Percentiles rank a stretch among this genome's conserved stretches.
Evolutionary conservation across 2,113 vertebrate genomes (phyloP).

Genomic region (Ceyx melanurus): DNA sequence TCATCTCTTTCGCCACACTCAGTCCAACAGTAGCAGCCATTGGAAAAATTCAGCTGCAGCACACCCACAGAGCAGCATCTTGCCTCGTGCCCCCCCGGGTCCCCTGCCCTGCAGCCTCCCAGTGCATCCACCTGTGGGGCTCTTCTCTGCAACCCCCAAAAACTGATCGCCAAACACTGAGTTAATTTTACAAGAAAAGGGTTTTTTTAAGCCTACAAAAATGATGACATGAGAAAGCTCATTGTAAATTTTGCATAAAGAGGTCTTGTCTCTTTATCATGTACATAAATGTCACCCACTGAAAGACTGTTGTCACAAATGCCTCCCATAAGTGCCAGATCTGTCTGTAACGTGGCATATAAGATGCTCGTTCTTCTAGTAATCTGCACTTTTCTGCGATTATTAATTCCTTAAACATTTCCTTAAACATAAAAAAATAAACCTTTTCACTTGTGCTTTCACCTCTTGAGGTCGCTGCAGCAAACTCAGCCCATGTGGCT

Average conservation of each 20-base stretch:
- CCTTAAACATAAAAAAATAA: not conserved
- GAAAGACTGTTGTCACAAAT: slow-evolving; percentile 69
- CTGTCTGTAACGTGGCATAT: slow-evolving; percentile 4
- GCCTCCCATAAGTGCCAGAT: slow-evolving; percentile 48
- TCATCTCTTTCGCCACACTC: fast-evolving
- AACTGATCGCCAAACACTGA: fast-evolving
- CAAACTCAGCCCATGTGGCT: not conserved
- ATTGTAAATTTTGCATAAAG: slow-evolving; percentile 56
- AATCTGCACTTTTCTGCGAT: slow-evolving; percentile 51
- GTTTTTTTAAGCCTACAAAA: slow-evolving; percentile 7
- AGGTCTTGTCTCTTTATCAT: slow-evolving; percentile 33
- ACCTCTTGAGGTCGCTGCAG: slow-evolving; percentile 35
- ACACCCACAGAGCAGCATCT: fast-evolving
- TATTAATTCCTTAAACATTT: slow-evolving; percentile 63
- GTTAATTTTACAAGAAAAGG: not conserved
- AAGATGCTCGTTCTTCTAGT: slow-evolving; percentile 32
- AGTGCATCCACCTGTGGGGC: fast-evolving
- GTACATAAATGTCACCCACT: slow-evolving; percentile 66
- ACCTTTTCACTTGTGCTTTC: slow-evolving; percentile 44
- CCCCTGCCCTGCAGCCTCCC: not conserved
- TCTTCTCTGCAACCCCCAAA: not conserved
- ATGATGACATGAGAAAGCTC: slow-evolving; percentile 45
- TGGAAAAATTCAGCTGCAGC: fast-evolving
- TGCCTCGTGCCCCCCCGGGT: not conserved
- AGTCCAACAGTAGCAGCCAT: not conserved